These are phyloP conservation scores for Rhagoletis pomonella DNA, from an alignment of 1,140 invertebrate species.

Conservation along the genomic window DNA sequence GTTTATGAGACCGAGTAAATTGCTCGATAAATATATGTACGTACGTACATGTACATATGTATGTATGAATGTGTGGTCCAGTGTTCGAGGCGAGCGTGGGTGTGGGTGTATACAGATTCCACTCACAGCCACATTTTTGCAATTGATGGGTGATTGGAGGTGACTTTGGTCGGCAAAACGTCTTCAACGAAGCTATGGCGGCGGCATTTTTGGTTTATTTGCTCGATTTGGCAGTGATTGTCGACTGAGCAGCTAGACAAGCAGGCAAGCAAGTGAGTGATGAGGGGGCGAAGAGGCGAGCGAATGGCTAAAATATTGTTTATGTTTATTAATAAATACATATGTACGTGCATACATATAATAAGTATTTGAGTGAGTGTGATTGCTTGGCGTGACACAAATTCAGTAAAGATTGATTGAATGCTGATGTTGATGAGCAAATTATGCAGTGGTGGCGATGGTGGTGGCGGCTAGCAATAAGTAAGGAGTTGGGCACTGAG, in stretches of 20 bases:
- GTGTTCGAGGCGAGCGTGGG: background rate
- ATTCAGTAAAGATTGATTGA: slow-evolving; percentile 48
- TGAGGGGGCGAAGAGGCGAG: background rate
- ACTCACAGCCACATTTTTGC: background rate
- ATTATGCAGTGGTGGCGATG: background rate
- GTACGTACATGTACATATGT: background rate
- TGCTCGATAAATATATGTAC: background rate
- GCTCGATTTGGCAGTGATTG: slow-evolving; percentile 48
- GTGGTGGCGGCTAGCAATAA: background rate
- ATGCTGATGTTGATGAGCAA: slow-evolving; percentile 49
- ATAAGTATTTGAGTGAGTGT: background rate
- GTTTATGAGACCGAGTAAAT: slow-evolving; percentile 45
- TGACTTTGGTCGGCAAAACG: background rate
- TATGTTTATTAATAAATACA: slow-evolving; percentile 25
- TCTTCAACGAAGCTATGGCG: background rate
- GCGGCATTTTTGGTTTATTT: background rate
- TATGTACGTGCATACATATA: background rate
- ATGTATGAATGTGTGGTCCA: background rate
- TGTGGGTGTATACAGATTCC: background rate
- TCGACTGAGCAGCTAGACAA: background rate
- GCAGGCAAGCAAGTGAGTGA: background rate
- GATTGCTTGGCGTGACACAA: slow-evolving; percentile 27
- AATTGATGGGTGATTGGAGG: slow-evolving; percentile 12
- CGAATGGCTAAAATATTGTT: slow-evolving; percentile 26
- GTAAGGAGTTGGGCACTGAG: too few relatives aligned